Evolutionary conservation across 2,113 vertebrate genomes (phyloP).

Genomic region (Andinoacara biseriatus): DNA sequence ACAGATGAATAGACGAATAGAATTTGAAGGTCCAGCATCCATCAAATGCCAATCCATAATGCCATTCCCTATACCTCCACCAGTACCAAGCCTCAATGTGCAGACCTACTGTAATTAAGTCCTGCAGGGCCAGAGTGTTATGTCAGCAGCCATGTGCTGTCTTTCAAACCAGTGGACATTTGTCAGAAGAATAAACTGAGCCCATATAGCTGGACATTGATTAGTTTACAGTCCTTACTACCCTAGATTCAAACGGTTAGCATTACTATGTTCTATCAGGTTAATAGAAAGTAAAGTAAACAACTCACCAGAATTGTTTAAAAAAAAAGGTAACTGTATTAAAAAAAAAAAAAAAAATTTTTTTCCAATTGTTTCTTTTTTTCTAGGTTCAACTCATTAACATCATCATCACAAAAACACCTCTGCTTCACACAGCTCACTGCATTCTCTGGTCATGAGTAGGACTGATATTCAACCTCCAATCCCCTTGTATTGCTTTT

Average conservation of each 20-base stretch:
- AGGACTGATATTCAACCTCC: slow-evolving; percentile 29
- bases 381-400: not conserved
- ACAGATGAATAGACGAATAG: slow-evolving; percentile 62
- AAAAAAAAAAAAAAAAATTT: too few relatives aligned
- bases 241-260: not conserved
- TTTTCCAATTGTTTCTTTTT: not conserved
- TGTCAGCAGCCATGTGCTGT: slow-evolving; percentile 63
- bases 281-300: not conserved
- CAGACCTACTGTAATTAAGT: slow-evolving; percentile 22
- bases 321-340: not conserved
- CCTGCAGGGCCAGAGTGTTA: slow-evolving; percentile 33
- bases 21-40: slow-evolving; percentile 69
- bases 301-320: not conserved
- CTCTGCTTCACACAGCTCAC: slow-evolving; percentile 32
- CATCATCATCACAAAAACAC: slow-evolving; percentile 23
- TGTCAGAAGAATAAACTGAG: slow-evolving; percentile 32
- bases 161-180: slow-evolving; percentile 51
- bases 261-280: not conserved
- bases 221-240: not conserved
- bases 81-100: not conserved
- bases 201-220: slow-evolving; percentile 7
- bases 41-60: slow-evolving; percentile 59
- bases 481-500: slow-evolving; percentile 10
- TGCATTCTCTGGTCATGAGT: slow-evolving; percentile 54
- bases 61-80: slow-evolving; percentile 25